These are phyloP conservation scores for Narcine bancroftii DNA, from an alignment of 2,113 vertebrate genomes.

Conservation along the genomic window DNA sequence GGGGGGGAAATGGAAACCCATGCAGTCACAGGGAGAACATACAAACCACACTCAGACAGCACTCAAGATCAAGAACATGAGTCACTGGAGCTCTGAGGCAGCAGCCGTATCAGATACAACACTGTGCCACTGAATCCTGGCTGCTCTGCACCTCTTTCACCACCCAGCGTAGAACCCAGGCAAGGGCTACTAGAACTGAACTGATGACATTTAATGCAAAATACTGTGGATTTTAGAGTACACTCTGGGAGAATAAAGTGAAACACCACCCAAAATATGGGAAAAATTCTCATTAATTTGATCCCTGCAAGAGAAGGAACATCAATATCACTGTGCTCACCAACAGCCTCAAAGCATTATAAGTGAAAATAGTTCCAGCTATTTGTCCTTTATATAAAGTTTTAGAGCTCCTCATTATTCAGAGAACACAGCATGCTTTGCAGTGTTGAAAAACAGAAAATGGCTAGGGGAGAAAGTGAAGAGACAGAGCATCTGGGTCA, in stretches of 20 bases:
- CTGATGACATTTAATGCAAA: too few species aligned
- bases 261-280: neutral
- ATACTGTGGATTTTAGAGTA: too few species aligned
- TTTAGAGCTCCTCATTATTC: neutral
- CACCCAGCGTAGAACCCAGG: neutral
- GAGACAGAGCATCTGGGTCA: neutral
- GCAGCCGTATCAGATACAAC: too few species aligned
- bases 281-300: neutral
- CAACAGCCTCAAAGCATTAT: neutral
- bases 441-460: neutral
- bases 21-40: too few species aligned
- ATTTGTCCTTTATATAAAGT: neutral
- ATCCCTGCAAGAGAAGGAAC: neutral
- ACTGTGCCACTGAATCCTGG: neutral
- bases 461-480: neutral
- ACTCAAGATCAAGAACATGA: too few species aligned
- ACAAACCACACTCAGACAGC: too few species aligned
- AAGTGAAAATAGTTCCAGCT: neutral
- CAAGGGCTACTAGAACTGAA: neutral
- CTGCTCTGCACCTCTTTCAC: neutral
- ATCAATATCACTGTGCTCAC: neutral
- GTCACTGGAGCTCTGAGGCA: too few species aligned
- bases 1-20: too few species aligned
- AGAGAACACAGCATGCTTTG: neutral
- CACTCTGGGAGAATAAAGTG: neutral